Base-by-base conservation (phyloP, 1,140 invertebrate genomes). In the Drosophila bipectinata region DNA sequence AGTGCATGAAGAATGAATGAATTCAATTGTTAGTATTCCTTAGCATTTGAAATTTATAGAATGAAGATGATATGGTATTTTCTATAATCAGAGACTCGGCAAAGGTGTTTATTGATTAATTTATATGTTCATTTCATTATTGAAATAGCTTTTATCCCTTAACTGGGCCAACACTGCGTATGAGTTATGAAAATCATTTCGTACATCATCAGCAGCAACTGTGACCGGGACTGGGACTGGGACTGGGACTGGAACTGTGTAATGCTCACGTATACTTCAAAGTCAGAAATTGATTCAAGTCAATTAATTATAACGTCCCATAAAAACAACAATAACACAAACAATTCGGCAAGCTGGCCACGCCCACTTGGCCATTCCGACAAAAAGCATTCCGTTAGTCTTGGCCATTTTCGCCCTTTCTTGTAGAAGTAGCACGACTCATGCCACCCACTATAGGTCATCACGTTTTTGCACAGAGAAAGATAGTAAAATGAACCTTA, bases 241-340 rank as follows among this genome's bases (percentile, higher is more conserved):
- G 15, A 15, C 15, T n/a, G 69, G 57, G 69, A 74, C 49, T 79
- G 79, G 37, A 60, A 47, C 44, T 15, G 69, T 57, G 69, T 69
- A 87, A 83, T 83, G 77, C 63, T 78, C 55, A 63, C 57, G 55
- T 79, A 82, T 87, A 88, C 79, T 85, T 87, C 83, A 87, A 83
- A 88, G 83, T 89, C 84, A 83, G 83, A 79, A 88, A 88, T 88
- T 88, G 83, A 88, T 88, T 88, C 79, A 89, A 88, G 83, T 79
- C 83, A 79, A 88, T 88, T 88, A 88, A 88, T 88, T 88, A 83
- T 72, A 79, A 82, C 79, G 64, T 83, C 53, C 67, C 59, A 63
- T 37, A 37, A 37, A 60, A 75, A 75, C 79, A 78, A 77, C 62
- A 75, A 64, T 54, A 67, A 53, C 48, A 72, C 47, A 18, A 52